Evolutionary conservation across 2,113 vertebrate species (phyloP).

Genomic region (Tragelaphus strepsiceros): DNA sequence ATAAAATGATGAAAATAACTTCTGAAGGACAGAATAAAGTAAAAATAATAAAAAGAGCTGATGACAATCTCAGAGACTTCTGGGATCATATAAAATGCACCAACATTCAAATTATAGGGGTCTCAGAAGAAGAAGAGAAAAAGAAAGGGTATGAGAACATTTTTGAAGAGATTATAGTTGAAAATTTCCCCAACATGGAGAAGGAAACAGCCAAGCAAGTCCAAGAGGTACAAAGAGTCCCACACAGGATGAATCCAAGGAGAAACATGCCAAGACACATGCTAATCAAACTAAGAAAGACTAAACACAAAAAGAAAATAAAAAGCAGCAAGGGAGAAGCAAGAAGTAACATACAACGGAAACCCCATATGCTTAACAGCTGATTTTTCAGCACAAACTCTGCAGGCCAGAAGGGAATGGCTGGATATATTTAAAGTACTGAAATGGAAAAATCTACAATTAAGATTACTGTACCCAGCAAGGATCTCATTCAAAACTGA

Average conservation of each 20-base stretch:
- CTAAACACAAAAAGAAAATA: background rate
- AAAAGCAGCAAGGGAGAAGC: background rate
- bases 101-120: background rate
- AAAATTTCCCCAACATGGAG: background rate
- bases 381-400: background rate
- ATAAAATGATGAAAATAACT: background rate
- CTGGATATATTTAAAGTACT: background rate
- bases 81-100: background rate
- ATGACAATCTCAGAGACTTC: background rate
- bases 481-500: background rate
- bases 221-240: background rate
- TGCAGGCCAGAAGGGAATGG: background rate
- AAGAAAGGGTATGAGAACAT: background rate
- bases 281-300: background rate
- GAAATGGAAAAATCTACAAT: background rate
- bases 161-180: background rate
- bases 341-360: background rate
- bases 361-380: background rate
- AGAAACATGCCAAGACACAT: background rate
- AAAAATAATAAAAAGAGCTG: background rate
- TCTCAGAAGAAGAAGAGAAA: background rate
- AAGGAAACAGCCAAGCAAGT: background rate
- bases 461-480: background rate
- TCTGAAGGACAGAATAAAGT: background rate
- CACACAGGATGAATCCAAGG: background rate